Percentiles rank a stretch among this genome's conserved stretches.
These are phyloP conservation scores for Oligia strigilis DNA, from an alignment of 2,888 invertebrate species.

Conservation along the genomic window DNA sequence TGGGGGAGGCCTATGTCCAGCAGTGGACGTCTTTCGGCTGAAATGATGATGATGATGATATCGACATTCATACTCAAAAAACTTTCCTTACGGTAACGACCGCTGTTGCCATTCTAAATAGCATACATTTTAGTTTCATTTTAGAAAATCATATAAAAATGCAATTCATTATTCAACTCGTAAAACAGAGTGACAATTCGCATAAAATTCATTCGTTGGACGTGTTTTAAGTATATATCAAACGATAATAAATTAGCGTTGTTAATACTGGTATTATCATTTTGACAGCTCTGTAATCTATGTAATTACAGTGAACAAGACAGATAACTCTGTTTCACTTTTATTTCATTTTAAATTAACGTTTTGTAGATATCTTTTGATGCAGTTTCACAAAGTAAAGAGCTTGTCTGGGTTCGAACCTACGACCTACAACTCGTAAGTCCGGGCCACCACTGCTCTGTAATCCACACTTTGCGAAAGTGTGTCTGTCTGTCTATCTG, in stretches of 20 bases:
- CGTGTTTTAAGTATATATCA: slow-evolving; percentile 13
- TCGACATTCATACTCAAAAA: no score
- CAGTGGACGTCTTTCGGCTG: no score
- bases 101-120: no score
- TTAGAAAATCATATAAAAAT: background rate
- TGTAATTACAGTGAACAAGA: slow-evolving; percentile 42
- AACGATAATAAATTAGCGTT: slow-evolving; percentile 41
- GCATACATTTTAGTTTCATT: background rate
- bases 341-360: slow-evolving; percentile 25
- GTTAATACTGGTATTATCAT: slow-evolving; percentile 49
- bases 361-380: background rate
- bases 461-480: no score
- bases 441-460: no score
- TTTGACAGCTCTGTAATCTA: slow-evolving; percentile 45
- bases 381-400: background rate
- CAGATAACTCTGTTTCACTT: slow-evolving; percentile 25
- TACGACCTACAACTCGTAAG: no score
- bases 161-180: background rate
- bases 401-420: no score
- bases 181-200: slow-evolving; percentile 12
- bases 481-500: no score
- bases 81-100: no score
- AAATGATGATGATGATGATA: no score
- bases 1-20: no score
- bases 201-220: slow-evolving; percentile 6